Percentiles rank a stretch among this genome's conserved stretches.
Evolutionary conservation across 2,888 invertebrate species (phyloP).

Genomic region (Sussaba pulchella): DNA sequence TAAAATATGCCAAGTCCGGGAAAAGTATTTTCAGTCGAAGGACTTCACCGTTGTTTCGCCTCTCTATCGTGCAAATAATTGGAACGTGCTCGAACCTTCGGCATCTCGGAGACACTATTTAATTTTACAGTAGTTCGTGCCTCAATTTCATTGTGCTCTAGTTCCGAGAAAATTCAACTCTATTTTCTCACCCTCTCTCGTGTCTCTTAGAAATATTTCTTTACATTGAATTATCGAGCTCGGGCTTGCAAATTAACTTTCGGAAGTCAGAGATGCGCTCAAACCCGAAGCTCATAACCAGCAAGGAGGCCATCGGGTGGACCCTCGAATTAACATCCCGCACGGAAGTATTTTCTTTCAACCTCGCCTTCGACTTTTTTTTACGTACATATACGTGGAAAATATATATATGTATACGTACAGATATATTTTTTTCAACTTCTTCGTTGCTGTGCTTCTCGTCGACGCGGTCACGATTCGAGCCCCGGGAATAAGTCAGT

Average conservation of each 20-base stretch:
- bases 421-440: neutral
- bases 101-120: slow-evolving; percentile 27
- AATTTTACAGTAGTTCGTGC: slow-evolving; percentile 35
- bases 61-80: slow-evolving; percentile 76
- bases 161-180: slow-evolving; percentile 24
- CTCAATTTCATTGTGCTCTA: slow-evolving; percentile 37
- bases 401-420: neutral
- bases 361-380: slow-evolving; percentile 26
- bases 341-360: slow-evolving; percentile 45
- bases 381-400: no score
- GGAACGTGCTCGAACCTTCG: slow-evolving; percentile 73
- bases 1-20: slow-evolving; percentile 47
- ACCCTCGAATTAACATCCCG: slow-evolving; percentile 24
- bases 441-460: slow-evolving; percentile 2
- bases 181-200: neutral
- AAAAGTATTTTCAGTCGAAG: slow-evolving; percentile 66
- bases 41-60: slow-evolving; percentile 25
- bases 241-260: slow-evolving; percentile 21
- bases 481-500: slow-evolving; percentile 52
- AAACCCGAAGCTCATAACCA: neutral
- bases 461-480: slow-evolving; percentile 37
- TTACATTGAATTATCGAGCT: slow-evolving; percentile 70
- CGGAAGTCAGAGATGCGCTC: slow-evolving; percentile 13
- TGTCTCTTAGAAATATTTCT: slow-evolving; percentile 57
- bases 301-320: slow-evolving; percentile 2